Conservation (phyloP, 2,797 vertebrate species). For the Lindbergichthys nudifrons region DNA sequence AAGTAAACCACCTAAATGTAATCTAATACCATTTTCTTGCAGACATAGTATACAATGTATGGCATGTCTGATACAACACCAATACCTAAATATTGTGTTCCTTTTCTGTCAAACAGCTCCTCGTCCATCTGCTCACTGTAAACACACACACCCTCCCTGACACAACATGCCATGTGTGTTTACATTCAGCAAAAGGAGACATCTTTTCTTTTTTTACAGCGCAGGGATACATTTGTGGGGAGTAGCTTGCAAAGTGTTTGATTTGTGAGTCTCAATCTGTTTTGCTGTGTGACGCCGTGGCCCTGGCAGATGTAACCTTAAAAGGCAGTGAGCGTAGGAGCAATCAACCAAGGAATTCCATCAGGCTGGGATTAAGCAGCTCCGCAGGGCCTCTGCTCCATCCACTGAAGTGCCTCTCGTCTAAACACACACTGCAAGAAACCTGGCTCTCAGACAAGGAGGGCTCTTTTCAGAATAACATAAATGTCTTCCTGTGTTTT, state of each 20-base stretch:
- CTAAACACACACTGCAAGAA: slow-evolving; percentile 52
- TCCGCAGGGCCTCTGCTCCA: slow-evolving; percentile 54
- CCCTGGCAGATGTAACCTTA: slow-evolving; percentile 85
- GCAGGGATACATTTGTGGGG: slow-evolving; percentile 64
- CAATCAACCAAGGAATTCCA: slow-evolving; percentile 84
- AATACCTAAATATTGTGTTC: slow-evolving; percentile 24
- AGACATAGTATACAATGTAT: slow-evolving; percentile 6
- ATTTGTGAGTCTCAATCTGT: slow-evolving; percentile 83
- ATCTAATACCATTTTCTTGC: not conserved
- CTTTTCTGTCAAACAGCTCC: slow-evolving; percentile 19
- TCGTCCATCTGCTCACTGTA: slow-evolving; percentile 39
- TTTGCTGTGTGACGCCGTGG: slow-evolving; percentile 67
- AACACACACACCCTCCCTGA: slow-evolving; percentile 40
- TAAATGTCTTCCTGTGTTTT: slow-evolving; percentile 1
- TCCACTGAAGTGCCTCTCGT: slow-evolving; percentile 53
- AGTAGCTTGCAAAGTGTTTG: slow-evolving; percentile 75
- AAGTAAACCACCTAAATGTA: not conserved
- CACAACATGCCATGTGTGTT: slow-evolving; percentile 65
- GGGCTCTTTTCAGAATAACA: not conserved
- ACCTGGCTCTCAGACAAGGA: not conserved
- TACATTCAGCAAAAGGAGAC: slow-evolving; percentile 64
- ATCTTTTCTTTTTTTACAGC: slow-evolving; percentile 61
- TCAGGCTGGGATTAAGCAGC: slow-evolving; percentile 78
- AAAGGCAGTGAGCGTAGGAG: slow-evolving; percentile 85
- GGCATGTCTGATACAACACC: slow-evolving; percentile 22